A percentile compares a stretch with the other conserved stretches of the same genome.
Evolutionary conservation across 2,113 vertebrate genomes (phyloP).

Genomic region (Sylvicapra grimmia): DNA sequence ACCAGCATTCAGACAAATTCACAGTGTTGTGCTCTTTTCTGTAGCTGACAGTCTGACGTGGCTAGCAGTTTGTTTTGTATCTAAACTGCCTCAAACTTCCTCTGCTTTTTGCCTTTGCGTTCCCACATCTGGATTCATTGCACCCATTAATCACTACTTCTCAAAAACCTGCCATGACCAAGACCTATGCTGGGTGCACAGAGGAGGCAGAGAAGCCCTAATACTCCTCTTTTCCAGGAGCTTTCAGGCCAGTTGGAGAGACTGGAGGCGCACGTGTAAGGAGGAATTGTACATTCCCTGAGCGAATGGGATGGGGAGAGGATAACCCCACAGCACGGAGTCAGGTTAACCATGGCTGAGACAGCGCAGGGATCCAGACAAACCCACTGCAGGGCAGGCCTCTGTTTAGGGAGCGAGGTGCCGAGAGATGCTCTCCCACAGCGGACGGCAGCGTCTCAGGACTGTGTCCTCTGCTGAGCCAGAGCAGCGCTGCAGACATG

Average conservation of each 20-base stretch:
- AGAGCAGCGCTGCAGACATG: background rate
- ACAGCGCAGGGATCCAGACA: background rate
- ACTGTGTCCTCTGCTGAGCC: rapidly evolving
- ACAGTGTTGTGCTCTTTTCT: background rate
- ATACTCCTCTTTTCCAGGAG: background rate
- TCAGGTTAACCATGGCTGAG: background rate
- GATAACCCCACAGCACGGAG: background rate
- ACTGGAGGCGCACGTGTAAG: rapidly evolving
- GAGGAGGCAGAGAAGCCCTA: background rate
- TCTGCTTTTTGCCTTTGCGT: background rate
- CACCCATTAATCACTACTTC: background rate
- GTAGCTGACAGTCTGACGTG: background rate
- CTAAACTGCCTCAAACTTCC: background rate
- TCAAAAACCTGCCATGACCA: background rate
- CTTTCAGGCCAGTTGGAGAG: background rate
- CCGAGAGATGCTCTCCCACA: rapidly evolving
- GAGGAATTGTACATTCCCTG: background rate
- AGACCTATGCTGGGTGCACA: background rate
- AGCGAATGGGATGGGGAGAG: background rate
- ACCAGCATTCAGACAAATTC: background rate
- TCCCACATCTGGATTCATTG: background rate
- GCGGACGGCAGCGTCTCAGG: rapidly evolving
- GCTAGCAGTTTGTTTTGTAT: background rate
- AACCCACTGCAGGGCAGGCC: background rate
- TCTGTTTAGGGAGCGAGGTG: background rate